A percentile compares a stretch with the other conserved stretches of the same genome.
phyloP scores from a whole-genome alignment of 1,140 invertebrate genomes.

The Eufriesea mexicana region DNA sequence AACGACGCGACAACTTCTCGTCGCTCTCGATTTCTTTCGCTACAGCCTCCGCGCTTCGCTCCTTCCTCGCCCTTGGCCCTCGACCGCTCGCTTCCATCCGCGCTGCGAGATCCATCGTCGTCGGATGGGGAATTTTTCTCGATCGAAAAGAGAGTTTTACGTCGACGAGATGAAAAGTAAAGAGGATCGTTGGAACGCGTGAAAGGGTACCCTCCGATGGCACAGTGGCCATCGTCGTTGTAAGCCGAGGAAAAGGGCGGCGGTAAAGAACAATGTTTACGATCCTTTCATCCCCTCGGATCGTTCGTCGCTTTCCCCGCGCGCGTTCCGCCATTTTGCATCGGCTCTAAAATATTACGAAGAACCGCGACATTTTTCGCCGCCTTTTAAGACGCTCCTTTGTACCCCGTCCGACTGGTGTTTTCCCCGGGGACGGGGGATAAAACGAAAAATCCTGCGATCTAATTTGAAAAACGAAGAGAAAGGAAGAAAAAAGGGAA shows the following conservation, averaged over 20 bases:
- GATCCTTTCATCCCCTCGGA: neutral
- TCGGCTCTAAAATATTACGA: neutral
- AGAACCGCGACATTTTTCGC: neutral
- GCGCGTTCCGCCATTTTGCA: neutral
- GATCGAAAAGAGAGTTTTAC: too few relatives aligned
- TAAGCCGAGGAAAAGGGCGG: neutral
- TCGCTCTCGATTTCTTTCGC: neutral
- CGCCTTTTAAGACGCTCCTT: conserved; percentile 7
- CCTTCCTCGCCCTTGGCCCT: neutral
- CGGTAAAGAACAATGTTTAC: neutral
- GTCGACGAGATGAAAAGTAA: too few relatives aligned
- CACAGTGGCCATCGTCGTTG: too few relatives aligned
- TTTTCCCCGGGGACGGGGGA: neutral
- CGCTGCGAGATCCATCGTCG: too few relatives aligned
- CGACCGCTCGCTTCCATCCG: too few relatives aligned
- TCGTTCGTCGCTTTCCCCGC: neutral
- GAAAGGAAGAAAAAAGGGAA: too few relatives aligned
- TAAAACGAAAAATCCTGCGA: neutral
- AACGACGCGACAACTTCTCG: conserved; percentile 26
- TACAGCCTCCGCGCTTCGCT: too few relatives aligned
- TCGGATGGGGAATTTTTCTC: too few relatives aligned
- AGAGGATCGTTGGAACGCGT: too few relatives aligned
- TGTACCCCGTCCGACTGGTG: neutral
- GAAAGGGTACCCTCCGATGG: too few relatives aligned
- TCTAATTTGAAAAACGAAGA: neutral